These are phyloP conservation scores for Spinibarbus caldwelli DNA, from an alignment of 2,797 vertebrate species.

Conservation along the genomic window DNA sequence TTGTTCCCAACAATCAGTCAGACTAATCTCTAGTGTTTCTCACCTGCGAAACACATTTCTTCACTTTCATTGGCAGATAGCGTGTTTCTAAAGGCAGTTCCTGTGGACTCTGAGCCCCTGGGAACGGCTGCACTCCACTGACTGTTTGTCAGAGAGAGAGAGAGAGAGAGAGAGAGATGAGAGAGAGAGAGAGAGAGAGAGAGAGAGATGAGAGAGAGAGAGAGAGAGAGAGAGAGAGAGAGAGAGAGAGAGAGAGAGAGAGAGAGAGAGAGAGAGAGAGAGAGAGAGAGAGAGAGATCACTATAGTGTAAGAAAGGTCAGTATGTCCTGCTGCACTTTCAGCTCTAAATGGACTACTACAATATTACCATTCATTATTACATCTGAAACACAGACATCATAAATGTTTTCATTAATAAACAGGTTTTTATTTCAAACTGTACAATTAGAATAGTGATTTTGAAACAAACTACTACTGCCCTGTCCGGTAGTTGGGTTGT, in stretches of 20 bases:
- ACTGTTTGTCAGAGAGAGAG: conserved; percentile 19
- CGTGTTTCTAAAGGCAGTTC: conserved; percentile 52
- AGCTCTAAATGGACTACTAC: conserved; percentile 40
- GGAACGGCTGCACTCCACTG: conserved; percentile 43
- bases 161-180: too few relatives aligned
- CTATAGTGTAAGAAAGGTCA: conserved; percentile 53
- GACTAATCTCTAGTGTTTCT: conserved; percentile 58
- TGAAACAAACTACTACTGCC: not conserved
- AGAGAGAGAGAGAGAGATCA: conserved; percentile 4
- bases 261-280: conserved; percentile 28
- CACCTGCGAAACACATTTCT: conserved; percentile 56
- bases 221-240: too few relatives aligned
- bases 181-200: too few relatives aligned
- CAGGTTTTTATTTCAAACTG: not conserved
- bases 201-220: too few relatives aligned
- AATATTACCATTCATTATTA: not conserved
- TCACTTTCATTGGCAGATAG: conserved; percentile 19
- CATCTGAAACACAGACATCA: not conserved
- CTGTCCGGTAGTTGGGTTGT: conserved; percentile 48
- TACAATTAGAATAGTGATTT: not conserved
- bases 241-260: not conserved
- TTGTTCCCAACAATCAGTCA: conserved; percentile 63
- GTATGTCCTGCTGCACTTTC: conserved; percentile 45
- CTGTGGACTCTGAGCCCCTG: conserved; percentile 44
- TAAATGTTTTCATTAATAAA: not conserved